These are phyloP conservation scores for Labeo catla DNA, from an alignment of 2,113 vertebrate genomes.

Conservation along the genomic window DNA sequence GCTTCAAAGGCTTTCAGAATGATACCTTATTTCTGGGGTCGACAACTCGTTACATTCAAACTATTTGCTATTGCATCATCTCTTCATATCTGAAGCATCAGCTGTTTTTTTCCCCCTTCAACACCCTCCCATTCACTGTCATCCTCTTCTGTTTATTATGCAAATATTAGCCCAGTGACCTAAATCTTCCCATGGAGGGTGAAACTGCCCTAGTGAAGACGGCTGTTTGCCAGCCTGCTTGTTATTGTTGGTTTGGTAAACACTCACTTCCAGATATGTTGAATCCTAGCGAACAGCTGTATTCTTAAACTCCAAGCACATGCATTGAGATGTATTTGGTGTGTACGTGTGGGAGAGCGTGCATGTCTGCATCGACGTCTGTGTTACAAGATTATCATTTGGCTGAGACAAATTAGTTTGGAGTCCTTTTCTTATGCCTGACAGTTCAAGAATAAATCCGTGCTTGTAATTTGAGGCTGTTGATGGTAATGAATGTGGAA, in stretches of 20 bases:
- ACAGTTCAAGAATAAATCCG: slow-evolving; percentile 6
- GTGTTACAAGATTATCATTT: neutral
- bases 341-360: neutral
- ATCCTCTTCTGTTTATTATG: slow-evolving; percentile 21
- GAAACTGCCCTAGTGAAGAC: slow-evolving; percentile 1
- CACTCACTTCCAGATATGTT: slow-evolving; percentile 36
- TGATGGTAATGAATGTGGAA: slow-evolving; percentile 26
- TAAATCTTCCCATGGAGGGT: slow-evolving; percentile 31
- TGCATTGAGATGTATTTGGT: neutral
- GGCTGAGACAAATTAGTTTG: slow-evolving; percentile 9
- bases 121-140: neutral
- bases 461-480: neutral
- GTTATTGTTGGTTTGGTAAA: slow-evolving; percentile 50
- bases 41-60: slow-evolving; percentile 6
- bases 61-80: neutral
- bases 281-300: neutral
- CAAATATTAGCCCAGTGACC: slow-evolving; percentile 48
- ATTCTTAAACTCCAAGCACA: slow-evolving; percentile 47
- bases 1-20: neutral
- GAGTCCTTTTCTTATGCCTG: slow-evolving; percentile 10
- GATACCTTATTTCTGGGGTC: neutral
- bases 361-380: neutral
- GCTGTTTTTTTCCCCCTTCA: neutral
- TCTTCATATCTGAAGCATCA: slow-evolving; percentile 26
- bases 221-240: slow-evolving; percentile 58